These are phyloP conservation scores for Aporophyla nigra DNA, from an alignment of 2,888 invertebrate genomes.

Conservation along the genomic window DNA sequence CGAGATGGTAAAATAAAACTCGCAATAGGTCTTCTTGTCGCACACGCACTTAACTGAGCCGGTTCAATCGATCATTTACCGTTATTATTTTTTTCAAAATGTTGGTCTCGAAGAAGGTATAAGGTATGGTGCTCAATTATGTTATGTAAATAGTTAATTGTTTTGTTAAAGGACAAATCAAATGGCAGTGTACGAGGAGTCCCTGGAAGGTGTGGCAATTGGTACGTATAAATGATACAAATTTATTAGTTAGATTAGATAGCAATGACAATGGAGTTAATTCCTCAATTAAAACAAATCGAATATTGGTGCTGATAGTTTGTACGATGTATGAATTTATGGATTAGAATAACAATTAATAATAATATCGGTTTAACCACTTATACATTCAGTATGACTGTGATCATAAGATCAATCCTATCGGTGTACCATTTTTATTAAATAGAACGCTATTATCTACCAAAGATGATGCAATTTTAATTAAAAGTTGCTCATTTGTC, in stretches of 20 bases:
- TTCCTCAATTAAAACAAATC: not conserved
- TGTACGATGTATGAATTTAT: not conserved
- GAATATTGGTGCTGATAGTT: not conserved
- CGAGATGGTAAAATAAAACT: too few relatives aligned
- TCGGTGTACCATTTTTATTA: not conserved
- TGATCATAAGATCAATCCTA: not conserved
- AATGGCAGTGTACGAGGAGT: conserved; percentile 82
- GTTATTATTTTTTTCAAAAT: too few relatives aligned
- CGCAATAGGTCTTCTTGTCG: too few relatives aligned
- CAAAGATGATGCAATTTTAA: conserved; percentile 4
- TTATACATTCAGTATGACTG: not conserved
- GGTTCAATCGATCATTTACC: too few relatives aligned
- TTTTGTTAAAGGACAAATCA: conserved; percentile 83
- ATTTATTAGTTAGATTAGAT: conserved; percentile 15
- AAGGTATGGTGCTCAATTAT: too few relatives aligned
- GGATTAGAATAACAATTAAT: not conserved
- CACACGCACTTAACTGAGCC: too few relatives aligned
- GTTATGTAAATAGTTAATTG: conserved; percentile 41
- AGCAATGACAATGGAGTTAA: not conserved
- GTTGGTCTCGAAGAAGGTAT: too few relatives aligned
- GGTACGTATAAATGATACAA: conserved; percentile 71
- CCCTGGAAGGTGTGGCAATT: conserved; percentile 73
- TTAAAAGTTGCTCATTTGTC: not conserved
- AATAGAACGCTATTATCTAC: not conserved
- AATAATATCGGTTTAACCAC: not conserved